These are phyloP conservation scores for Tachina grossa DNA, from an alignment of 2,888 invertebrate genomes.

Conservation along the genomic window DNA sequence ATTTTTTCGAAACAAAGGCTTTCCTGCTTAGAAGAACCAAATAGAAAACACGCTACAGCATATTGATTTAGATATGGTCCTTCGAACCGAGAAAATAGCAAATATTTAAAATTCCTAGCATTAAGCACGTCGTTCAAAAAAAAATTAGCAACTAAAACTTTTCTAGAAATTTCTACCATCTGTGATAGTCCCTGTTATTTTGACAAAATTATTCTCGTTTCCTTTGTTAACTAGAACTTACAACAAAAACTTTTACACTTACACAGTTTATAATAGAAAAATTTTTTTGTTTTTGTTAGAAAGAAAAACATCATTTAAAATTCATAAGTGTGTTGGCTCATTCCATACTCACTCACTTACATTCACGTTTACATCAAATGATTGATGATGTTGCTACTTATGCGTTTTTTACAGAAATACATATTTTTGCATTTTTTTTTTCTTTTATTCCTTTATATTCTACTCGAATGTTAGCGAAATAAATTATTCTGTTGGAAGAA, in stretches of 20 bases:
- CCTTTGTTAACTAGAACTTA: background rate
- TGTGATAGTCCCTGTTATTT: background rate
- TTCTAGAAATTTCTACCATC: background rate
- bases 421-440: slow-evolving; percentile 40
- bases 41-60: no score
- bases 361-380: slow-evolving; percentile 33
- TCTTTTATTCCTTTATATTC: background rate
- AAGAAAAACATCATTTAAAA: slow-evolving; percentile 57
- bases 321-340: slow-evolving; percentile 57
- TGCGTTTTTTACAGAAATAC: slow-evolving; percentile 53
- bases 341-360: background rate
- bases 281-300: slow-evolving; percentile 7
- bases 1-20: no score
- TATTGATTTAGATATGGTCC: no score
- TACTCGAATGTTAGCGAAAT: slow-evolving; percentile 18
- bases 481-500: slow-evolving; percentile 39
- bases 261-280: slow-evolving; percentile 8
- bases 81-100: no score
- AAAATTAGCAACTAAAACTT: no score
- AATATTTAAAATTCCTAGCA: no score
- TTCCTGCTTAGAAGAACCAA: no score
- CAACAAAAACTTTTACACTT: slow-evolving; percentile 17
- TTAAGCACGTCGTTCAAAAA: no score
- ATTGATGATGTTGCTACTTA: slow-evolving; percentile 64
- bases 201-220: background rate